Conservation (phyloP, 2,888 invertebrate genomes). For the Ischnura elegans region DNA sequence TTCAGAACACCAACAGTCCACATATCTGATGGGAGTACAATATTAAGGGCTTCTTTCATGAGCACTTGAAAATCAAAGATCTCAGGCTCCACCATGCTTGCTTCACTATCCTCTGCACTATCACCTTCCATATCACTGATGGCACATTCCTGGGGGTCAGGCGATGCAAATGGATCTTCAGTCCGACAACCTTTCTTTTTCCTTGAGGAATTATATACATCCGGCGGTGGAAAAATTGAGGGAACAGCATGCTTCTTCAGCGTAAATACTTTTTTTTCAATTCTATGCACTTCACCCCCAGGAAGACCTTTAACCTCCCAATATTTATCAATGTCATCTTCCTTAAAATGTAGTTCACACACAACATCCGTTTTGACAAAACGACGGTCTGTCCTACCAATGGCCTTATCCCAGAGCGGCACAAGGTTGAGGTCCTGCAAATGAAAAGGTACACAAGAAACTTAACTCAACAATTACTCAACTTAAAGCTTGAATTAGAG, state of each 20-base stretch:
- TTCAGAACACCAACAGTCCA: background rate
- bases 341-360: background rate
- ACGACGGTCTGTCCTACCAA: background rate
- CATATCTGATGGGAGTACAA: background rate
- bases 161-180: too few species aligned
- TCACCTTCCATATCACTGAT: too few species aligned
- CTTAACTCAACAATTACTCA: too few species aligned
- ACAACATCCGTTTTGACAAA: background rate
- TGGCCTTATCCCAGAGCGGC: background rate
- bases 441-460: too few species aligned
- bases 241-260: background rate
- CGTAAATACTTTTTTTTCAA: background rate
- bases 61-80: background rate
- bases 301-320: background rate
- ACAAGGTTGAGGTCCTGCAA: background rate
- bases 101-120: too few species aligned
- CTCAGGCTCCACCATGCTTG: too few species aligned
- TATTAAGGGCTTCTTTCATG: background rate
- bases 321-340: background rate
- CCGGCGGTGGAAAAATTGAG: background rate
- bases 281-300: background rate
- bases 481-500: too few species aligned
- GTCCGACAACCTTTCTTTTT: background rate
- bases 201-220: background rate
- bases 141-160: too few species aligned